Base-by-base conservation (phyloP, 2,113 vertebrate species). In the Elanoides forficatus region DNA sequence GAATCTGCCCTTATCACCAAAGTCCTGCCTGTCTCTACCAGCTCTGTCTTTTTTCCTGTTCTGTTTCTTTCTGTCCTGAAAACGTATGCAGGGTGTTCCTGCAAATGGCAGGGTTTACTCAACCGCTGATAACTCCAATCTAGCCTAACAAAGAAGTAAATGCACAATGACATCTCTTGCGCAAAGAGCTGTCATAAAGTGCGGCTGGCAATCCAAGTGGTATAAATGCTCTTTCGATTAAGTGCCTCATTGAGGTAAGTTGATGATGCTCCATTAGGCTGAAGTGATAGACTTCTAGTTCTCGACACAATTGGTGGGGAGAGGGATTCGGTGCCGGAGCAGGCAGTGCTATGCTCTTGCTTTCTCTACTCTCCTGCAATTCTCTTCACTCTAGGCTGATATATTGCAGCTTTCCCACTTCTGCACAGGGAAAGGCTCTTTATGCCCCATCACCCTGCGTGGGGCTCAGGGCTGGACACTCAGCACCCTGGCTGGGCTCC, bases 251-350 rank as follows among this genome's bases (percentile, higher is more conserved):
- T 4, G 89, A 93, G 87, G 68, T 70, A 70, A 92, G 91, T 80
- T 96, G 97, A 29, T 74, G 94, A 75, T 84, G 95, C 87, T 95
- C 89, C 91, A 40, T 65, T 56, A 94, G 90, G 86, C 94, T 95
- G 95, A 86, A 91, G 93, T 27, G 94, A 90, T 56, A 92, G 94
- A 67, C 81, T 91, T 78, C 53, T 43, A 30, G 38, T 79, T 58
- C 83, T 81, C 4, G 0, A 30, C 81, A 63, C 67, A 63, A 17
- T 4, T 9, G 5, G 15, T 81, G 86, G 84, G 76, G 42, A 93
- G 80, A n/a, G 3, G 76, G 73, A 78, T 47, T 34, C 2, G 9
- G 75, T 73, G 93, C 74, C n/a, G 70, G 72, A 72, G 70, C 52
- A 90, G 73, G 50, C 85, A 76, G 55, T 0, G 7, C 30, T 34